A percentile compares a stretch with the other conserved stretches of the same genome.
These are phyloP conservation scores for Thalassoma bifasciatum DNA, from an alignment of 2,113 vertebrate species.

Conservation along the genomic window DNA sequence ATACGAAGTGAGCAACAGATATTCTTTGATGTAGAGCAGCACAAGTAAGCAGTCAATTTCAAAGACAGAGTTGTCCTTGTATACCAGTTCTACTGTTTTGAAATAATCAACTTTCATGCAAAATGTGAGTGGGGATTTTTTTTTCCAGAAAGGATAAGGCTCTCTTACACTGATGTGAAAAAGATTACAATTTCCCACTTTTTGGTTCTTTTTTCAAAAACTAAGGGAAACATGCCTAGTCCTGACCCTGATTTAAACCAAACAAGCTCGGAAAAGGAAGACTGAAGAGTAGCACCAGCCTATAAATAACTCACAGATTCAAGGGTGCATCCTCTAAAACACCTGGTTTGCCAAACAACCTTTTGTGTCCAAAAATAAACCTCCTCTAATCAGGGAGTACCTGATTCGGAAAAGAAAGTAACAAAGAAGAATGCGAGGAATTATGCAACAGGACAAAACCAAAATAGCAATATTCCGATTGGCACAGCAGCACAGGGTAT, in stretches of 20 bases:
- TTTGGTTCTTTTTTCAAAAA: background rate
- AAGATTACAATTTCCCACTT: constrained; percentile 7
- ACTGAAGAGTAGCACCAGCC: constrained; percentile 9
- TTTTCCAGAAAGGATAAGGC: too few relatives aligned
- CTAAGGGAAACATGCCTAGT: background rate
- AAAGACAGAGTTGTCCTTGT: too few relatives aligned
- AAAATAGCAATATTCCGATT: constrained; percentile 62
- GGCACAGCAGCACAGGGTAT: constrained; percentile 59
- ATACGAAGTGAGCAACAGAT: too few relatives aligned
- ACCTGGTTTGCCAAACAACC: constrained; percentile 38
- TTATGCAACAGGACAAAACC: constrained; percentile 62
- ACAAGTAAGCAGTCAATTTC: background rate
- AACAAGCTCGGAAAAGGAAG: constrained; percentile 28
- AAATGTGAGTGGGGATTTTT: too few relatives aligned
- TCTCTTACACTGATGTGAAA: background rate
- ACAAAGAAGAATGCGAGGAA: constrained; percentile 65
- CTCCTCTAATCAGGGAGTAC: constrained; percentile 38
- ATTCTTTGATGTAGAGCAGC: too few relatives aligned
- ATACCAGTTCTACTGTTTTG: too few relatives aligned
- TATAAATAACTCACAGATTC: constrained; percentile 63
- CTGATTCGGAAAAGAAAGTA: constrained; percentile 29
- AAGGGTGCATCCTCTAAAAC: constrained; percentile 36
- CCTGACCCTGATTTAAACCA: constrained; percentile 27
- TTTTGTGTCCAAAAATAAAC: constrained; percentile 68
- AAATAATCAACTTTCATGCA: too few relatives aligned